Evolutionary conservation across 2,113 vertebrate species (phyloP).

Genomic region (Phyllostomus hastatus): DNA sequence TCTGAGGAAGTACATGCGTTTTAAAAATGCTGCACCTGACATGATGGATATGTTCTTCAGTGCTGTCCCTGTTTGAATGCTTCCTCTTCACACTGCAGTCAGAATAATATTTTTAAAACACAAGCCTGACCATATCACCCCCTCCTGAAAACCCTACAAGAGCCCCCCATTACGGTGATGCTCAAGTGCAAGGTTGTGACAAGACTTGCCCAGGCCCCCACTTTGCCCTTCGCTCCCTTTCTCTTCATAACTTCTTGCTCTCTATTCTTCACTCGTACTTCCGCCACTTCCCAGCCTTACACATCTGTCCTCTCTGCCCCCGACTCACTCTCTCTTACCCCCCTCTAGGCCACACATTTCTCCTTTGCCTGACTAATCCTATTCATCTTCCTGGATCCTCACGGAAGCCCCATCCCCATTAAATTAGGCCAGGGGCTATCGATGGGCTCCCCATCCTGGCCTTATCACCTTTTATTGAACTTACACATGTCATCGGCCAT

Average conservation of each 20-base stretch:
- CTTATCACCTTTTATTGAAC: not conserved
- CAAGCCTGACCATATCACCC: not conserved
- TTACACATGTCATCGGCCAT: not conserved
- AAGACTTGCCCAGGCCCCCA: rapidly evolving
- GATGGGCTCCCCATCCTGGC: not conserved
- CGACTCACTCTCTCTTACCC: not conserved
- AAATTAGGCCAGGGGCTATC: not conserved
- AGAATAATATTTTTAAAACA: not conserved
- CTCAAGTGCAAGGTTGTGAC: not conserved
- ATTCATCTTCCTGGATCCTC: not conserved
- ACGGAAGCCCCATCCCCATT: not conserved
- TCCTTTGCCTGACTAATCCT: not conserved
- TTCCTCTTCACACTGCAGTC: not conserved
- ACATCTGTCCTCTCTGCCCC: not conserved
- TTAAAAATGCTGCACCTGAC: not conserved
- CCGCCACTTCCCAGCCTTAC: not conserved
- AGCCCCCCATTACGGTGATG: not conserved
- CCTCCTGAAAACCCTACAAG: not conserved
- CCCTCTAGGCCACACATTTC: not conserved
- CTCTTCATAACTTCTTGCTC: not conserved
- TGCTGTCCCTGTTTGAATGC: not conserved
- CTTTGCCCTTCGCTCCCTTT: not conserved
- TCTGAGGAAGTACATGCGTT: not conserved
- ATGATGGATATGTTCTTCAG: not conserved
- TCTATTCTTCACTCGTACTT: not conserved